Conservation (phyloP, 2,888 invertebrate genomes). For the Chymomyza caudatula region DNA sequence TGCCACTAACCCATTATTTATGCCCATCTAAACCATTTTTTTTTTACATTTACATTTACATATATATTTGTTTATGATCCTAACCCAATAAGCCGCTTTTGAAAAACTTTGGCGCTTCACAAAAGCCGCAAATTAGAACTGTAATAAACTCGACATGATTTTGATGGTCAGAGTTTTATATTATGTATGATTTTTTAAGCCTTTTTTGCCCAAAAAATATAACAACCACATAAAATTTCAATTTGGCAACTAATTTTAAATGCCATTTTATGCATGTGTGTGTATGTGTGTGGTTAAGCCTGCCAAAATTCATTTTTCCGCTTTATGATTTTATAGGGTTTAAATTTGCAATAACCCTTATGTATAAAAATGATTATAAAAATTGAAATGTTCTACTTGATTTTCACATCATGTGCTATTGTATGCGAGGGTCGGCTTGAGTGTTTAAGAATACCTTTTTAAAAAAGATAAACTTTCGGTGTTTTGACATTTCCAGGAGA, state of each 20-base stretch:
- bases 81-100: not conserved
- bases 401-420: not conserved
- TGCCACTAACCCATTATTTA: not conserved
- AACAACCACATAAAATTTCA: constrained; percentile 33
- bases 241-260: constrained; percentile 33
- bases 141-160: constrained; percentile 39
- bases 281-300: constrained; percentile 16
- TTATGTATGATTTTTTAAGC: constrained; percentile 8
- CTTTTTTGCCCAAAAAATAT: constrained; percentile 7
- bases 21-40: not conserved
- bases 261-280: not conserved
- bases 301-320: constrained; percentile 39
- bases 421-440: not conserved
- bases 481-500: too few species aligned
- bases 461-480: too few species aligned
- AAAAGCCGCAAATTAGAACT: constrained; percentile 35
- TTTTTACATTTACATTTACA: not conserved
- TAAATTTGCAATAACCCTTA: not conserved
- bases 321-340: constrained; percentile 19
- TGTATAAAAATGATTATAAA: not conserved
- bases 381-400: not conserved
- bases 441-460: too few species aligned
- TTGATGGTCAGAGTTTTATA: constrained; percentile 6
- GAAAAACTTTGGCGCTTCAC: constrained; percentile 14
- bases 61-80: not conserved